phyloP scores from a whole-genome alignment of 2,113 vertebrate species.

The Microcebus griseorufus region DNA sequence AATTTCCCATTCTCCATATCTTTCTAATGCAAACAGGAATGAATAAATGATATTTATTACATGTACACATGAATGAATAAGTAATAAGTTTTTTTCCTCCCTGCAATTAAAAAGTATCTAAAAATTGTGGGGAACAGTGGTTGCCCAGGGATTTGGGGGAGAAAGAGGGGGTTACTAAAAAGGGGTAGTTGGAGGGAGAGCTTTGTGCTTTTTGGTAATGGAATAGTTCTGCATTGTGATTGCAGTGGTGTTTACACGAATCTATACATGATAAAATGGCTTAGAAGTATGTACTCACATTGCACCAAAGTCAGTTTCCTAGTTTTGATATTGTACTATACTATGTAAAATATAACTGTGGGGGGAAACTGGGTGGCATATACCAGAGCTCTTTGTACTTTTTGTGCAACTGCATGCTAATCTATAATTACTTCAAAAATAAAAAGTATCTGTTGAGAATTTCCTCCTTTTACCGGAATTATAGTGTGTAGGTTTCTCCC shows the following conservation, averaged over 20 bases:
- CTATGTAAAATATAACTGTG: not conserved
- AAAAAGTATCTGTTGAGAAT: not conserved
- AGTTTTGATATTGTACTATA: not conserved
- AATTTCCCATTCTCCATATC: not conserved
- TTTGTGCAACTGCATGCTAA: not conserved
- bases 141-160: not conserved
- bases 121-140: not conserved
- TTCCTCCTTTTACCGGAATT: not conserved
- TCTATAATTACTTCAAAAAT: not conserved
- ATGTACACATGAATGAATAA: not conserved
- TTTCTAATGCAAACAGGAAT: not conserved
- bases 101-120: not conserved
- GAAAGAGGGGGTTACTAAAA: no score
- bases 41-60: not conserved
- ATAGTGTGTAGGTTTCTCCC: no score
- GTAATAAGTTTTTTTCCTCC: not conserved
- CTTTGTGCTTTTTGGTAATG: not conserved
- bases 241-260: not conserved
- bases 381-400: not conserved
- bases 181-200: not conserved
- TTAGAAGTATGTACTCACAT: not conserved
- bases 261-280: not conserved
- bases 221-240: not conserved
- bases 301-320: not conserved
- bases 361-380: not conserved